phyloP scores from a whole-genome alignment of 1,140 invertebrate species.

The Bicyclus anynana region DNA sequence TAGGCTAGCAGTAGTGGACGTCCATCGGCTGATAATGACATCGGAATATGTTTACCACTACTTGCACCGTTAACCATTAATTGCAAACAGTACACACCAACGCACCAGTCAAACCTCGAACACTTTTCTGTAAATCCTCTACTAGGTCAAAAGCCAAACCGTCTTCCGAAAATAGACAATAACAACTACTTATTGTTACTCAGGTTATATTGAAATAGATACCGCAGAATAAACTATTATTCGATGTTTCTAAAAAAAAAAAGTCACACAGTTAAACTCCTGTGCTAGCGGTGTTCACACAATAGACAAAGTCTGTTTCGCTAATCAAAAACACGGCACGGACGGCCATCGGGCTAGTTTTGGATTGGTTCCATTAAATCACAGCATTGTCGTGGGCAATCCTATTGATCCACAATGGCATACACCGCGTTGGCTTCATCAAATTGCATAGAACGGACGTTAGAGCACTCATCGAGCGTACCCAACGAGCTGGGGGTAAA shows the following conservation, averaged over 20 bases:
- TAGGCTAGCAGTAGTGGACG: too few species aligned
- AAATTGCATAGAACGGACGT: conserved; percentile 73
- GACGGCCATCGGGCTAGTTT: conserved; percentile 28
- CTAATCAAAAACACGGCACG: conserved; percentile 37
- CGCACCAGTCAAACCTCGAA: too few species aligned
- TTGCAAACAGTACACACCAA: too few species aligned
- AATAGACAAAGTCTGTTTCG: conserved; percentile 5
- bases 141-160: too few species aligned
- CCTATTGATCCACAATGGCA: conserved; percentile 62
- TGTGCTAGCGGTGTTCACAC: conserved; percentile 3
- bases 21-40: too few species aligned
- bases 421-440: conserved; percentile 65
- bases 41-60: too few species aligned
- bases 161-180: too few species aligned
- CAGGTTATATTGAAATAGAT: too few species aligned
- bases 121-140: too few species aligned
- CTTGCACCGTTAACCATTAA: too few species aligned
- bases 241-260: conserved; percentile 3
- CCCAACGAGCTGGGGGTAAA: conserved; percentile 62
- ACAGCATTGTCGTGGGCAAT: conserved; percentile 63
- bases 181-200: too few species aligned
- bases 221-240: too few species aligned
- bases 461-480: conserved; percentile 67
- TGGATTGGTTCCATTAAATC: conserved; percentile 65
- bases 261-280: neutral